Evolutionary conservation across 2,888 invertebrate genomes (phyloP).

Genomic region (Mechanitis messenoides): DNA sequence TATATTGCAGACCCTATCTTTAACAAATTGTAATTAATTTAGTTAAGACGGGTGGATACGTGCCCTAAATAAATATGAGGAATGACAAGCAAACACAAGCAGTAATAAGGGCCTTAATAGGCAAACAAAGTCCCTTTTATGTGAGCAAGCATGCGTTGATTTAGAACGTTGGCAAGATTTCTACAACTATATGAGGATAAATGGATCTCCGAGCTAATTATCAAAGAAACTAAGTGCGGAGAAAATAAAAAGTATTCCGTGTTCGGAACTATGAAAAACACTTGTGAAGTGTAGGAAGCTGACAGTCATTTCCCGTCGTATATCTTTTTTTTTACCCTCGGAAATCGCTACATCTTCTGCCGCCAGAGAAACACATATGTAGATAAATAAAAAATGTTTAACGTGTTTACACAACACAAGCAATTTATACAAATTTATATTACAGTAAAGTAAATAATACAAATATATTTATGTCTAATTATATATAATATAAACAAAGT

Average conservation of each 20-base stretch:
- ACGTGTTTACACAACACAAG: slow-evolving; percentile 10
- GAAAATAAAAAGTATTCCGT: slow-evolving; percentile 32
- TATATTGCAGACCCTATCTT: slow-evolving; percentile 36
- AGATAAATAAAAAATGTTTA: slow-evolving; percentile 14
- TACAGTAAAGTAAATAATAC: background rate
- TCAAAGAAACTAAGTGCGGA: slow-evolving; percentile 26
- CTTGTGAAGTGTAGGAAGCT: slow-evolving; percentile 51
- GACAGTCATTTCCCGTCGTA: slow-evolving; percentile 68
- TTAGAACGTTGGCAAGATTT: slow-evolving; percentile 20
- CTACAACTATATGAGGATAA: slow-evolving; percentile 21
- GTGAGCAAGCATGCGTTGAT: slow-evolving; percentile 11
- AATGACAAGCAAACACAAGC: slow-evolving; percentile 40
- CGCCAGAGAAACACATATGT: slow-evolving; percentile 35
- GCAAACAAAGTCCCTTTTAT: slow-evolving; percentile 22
- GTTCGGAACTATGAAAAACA: slow-evolving; percentile 50
- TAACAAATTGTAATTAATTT: slow-evolving; percentile 48
- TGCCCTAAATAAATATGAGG: slow-evolving; percentile 51
- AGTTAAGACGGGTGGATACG: slow-evolving; percentile 39
- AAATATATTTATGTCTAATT: too few relatives aligned
- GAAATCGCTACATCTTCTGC: slow-evolving; percentile 63
- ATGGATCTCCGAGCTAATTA: slow-evolving; percentile 29
- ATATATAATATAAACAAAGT: too few relatives aligned
- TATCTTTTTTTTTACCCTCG: slow-evolving; percentile 59
- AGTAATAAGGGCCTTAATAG: slow-evolving; percentile 31
- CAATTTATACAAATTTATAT: background rate